Evolutionary conservation across 2,113 vertebrate species (phyloP).

Genomic region (Phrynosoma platyrhinos): DNA sequence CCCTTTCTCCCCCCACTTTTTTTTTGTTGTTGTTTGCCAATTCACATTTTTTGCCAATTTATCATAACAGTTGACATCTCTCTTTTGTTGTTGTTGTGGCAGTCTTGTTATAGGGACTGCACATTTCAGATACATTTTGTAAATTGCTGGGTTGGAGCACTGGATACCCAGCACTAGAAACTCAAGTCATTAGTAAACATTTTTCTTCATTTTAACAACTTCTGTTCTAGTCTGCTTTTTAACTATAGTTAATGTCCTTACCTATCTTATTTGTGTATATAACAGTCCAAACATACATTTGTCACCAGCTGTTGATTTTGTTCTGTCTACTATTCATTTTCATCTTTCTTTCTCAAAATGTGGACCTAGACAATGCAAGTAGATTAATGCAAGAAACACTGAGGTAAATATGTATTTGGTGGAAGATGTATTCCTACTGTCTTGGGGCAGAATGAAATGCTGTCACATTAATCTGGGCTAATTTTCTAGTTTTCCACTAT

Average conservation of each 20-base stretch:
- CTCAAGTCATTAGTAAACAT: slow-evolving; percentile 49
- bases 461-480: slow-evolving; percentile 35
- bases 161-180: slow-evolving; percentile 40
- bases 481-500: slow-evolving; percentile 55
- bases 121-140: slow-evolving; percentile 42
- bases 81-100: neutral
- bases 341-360: slow-evolving; percentile 53
- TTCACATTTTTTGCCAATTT: slow-evolving; percentile 34
- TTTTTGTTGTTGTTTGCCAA: neutral
- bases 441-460: slow-evolving; percentile 54
- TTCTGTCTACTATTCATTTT: slow-evolving; percentile 62
- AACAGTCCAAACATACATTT: slow-evolving; percentile 63
- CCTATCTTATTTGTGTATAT: slow-evolving; percentile 51
- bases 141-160: slow-evolving; percentile 28
- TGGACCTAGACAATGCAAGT: slow-evolving; percentile 49
- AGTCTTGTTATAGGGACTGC: slow-evolving; percentile 25
- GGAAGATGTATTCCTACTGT: slow-evolving; percentile 61
- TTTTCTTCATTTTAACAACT: slow-evolving; percentile 61
- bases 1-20: slow-evolving; percentile 3
- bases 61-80: slow-evolving; percentile 44
- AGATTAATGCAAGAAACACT: slow-evolving; percentile 39
- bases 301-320: slow-evolving; percentile 42
- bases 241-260: slow-evolving; percentile 66
- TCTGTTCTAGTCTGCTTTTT: slow-evolving; percentile 48
- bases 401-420: slow-evolving; percentile 52